Conservation (phyloP, 37 sponge, comb jelly and placozoan genomes). For the Oopsacas minuta region DNA sequence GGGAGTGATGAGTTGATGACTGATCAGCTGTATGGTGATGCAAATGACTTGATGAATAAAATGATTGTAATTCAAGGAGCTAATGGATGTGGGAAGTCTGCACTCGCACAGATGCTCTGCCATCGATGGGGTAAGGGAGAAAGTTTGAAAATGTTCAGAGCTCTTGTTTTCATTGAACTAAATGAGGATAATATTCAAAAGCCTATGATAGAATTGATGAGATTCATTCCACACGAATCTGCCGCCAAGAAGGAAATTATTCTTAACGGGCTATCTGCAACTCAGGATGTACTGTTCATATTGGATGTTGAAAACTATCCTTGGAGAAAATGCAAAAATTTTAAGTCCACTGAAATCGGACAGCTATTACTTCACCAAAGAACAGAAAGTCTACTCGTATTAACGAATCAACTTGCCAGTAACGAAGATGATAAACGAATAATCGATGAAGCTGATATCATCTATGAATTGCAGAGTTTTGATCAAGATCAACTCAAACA, state of each 20-base stretch:
- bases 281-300: background rate
- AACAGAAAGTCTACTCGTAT: background rate
- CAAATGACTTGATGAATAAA: background rate
- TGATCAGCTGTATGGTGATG: background rate
- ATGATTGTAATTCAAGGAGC: background rate
- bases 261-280: background rate
- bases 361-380: background rate
- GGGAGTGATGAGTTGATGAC: no score
- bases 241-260: background rate
- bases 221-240: background rate
- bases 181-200: background rate
- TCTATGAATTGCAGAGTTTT: background rate
- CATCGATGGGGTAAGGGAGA: background rate
- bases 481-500: background rate
- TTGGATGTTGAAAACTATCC: slow-evolving; percentile 3
- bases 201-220: background rate
- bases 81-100: background rate
- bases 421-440: background rate
- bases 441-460: background rate
- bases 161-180: background rate
- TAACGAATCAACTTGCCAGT: background rate
- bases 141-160: background rate
- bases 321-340: background rate
- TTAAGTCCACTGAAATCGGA: background rate
- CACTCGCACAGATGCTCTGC: background rate